Conservation (phyloP, 2,797 vertebrate species). For the Thamnophis elegans region DNA sequence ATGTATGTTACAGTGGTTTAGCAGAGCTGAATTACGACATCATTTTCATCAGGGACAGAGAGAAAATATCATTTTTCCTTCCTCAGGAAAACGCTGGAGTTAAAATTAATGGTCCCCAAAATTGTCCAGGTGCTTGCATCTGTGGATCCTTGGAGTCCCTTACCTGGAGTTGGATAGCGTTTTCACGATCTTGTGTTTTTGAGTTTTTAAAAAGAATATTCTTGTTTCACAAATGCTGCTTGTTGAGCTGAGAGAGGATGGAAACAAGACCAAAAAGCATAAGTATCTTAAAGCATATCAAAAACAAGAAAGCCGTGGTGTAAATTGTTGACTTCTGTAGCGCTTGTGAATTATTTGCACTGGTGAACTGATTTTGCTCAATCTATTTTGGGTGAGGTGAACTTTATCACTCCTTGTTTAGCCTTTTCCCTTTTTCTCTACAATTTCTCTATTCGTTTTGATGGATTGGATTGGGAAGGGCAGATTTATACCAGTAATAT, state of each 20-base stretch:
- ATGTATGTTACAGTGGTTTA: neutral
- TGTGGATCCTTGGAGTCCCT: neutral
- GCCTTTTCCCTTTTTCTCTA: neutral
- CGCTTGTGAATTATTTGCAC: neutral
- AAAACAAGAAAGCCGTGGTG: neutral
- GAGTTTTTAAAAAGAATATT: neutral
- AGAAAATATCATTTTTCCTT: neutral
- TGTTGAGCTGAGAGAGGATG: neutral
- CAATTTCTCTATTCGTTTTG: neutral
- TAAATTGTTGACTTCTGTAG: neutral
- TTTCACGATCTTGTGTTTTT: neutral
- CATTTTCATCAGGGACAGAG: neutral
- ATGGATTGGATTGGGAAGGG: neutral
- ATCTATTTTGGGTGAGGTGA: neutral
- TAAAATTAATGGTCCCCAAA: neutral
- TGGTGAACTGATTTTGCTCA: neutral
- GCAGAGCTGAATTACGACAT: neutral
- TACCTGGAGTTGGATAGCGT: neutral
- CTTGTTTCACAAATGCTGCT: neutral
- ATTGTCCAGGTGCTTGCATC: neutral
- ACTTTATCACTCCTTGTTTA: constrained; percentile 43
- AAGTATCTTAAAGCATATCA: neutral
- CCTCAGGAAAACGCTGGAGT: neutral
- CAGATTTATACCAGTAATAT: neutral
- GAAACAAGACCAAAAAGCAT: neutral